Percentiles rank a stretch among this genome's conserved stretches.
Evolutionary conservation across 2,113 vertebrate genomes (phyloP).

Genomic region (Kryptolebias marmoratus): DNA sequence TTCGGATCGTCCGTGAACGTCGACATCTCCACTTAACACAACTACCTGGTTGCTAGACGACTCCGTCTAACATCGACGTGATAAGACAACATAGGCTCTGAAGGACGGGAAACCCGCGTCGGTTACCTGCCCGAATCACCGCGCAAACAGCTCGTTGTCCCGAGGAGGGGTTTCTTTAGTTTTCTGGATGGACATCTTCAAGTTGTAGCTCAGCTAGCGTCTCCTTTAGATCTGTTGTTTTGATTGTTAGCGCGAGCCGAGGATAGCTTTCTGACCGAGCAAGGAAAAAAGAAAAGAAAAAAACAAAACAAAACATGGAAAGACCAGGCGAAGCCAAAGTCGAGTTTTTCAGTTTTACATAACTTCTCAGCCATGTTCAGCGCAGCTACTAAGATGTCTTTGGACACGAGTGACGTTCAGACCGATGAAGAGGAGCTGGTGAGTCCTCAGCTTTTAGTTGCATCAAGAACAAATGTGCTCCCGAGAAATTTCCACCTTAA

Average conservation of each 20-base stretch:
- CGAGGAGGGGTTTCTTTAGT: too few relatives aligned
- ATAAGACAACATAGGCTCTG: slow-evolving; percentile 23
- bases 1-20: too few relatives aligned
- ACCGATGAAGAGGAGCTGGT: slow-evolving; percentile 80
- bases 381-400: slow-evolving; percentile 59
- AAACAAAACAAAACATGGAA: slow-evolving; percentile 25
- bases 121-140: background rate
- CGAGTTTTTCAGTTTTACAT: slow-evolving; percentile 37
- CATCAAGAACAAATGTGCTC: too few relatives aligned
- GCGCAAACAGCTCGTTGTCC: background rate
- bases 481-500: too few relatives aligned
- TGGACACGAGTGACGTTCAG: slow-evolving; percentile 70
- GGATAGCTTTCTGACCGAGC: background rate
- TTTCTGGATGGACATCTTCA: background rate
- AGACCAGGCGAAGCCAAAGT: slow-evolving; percentile 15
- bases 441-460: slow-evolving; percentile 31
- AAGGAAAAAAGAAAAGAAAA: background rate
- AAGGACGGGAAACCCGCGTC: background rate
- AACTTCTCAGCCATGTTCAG: slow-evolving; percentile 26
- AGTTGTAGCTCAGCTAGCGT: slow-evolving; percentile 41
- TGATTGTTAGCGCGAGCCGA: slow-evolving; percentile 17
- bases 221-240: slow-evolving; percentile 33
- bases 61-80: slow-evolving; percentile 47
- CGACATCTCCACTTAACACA: slow-evolving; percentile 3
- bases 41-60: slow-evolving; percentile 80